A percentile compares a stretch with the other conserved stretches of the same genome.
These are phyloP conservation scores for Cheirogaleus major DNA, from an alignment of 2,797 vertebrate species.

Conservation along the genomic window DNA sequence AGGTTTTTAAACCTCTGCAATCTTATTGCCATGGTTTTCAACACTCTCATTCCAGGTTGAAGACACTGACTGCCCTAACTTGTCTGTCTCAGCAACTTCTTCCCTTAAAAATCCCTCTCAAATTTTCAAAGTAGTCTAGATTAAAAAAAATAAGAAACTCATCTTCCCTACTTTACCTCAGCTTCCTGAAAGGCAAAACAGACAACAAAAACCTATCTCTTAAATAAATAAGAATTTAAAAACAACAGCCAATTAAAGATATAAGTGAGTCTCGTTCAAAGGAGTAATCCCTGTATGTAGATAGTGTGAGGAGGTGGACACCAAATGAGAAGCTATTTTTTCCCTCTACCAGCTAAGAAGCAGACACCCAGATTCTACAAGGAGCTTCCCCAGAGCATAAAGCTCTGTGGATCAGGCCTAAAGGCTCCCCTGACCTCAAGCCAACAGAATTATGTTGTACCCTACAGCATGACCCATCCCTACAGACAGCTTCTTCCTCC, in stretches of 20 bases:
- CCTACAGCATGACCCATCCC: not conserved
- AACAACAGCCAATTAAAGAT: conserved; percentile 21
- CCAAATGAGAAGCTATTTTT: conserved; percentile 16
- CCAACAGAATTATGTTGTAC: not conserved
- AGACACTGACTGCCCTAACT: conserved; percentile 18
- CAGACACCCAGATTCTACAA: not conserved
- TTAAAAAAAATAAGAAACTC: conserved; percentile 22
- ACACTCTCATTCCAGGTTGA: not conserved
- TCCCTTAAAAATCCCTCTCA: conserved; percentile 24
- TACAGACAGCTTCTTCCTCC: not conserved
- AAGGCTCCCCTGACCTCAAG: not conserved
- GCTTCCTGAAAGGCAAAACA: conserved; percentile 36
- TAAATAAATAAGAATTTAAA: conserved; percentile 32
- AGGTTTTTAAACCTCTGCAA: conserved; percentile 20
- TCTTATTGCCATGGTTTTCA: conserved; percentile 29
- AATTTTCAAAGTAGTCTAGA: conserved; percentile 40
- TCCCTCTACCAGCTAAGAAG: not conserved
- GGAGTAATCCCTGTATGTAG: not conserved
- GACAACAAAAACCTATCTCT: conserved; percentile 34
- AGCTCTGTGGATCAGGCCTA: conserved; percentile 1
- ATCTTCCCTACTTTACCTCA: not conserved
- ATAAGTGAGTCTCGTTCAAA: not conserved
- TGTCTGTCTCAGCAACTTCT: conserved; percentile 26
- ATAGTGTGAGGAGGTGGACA: not conserved
- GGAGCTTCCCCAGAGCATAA: not conserved